Base-by-base conservation (phyloP, 2,888 invertebrate species). In the Drosophila eohydei region DNA sequence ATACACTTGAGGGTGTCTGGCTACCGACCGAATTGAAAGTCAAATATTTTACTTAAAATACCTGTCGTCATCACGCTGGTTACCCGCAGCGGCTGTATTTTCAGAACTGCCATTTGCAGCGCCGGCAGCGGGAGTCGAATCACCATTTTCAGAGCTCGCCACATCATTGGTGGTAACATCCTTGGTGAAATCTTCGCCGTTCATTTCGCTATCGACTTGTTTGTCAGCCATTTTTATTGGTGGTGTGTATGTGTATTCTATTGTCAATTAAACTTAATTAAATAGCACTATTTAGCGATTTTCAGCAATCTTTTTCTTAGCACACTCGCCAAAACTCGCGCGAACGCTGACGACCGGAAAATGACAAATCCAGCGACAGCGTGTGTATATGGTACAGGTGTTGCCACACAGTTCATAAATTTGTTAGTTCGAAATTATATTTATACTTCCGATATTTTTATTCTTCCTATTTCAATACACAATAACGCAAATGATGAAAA, bases 141-240 rank as follows among this genome's bases (percentile, higher is more conserved):
- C 86, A 79, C 91, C 95, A 93, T 96, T 96, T 82, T 95, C 95
- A 64, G 90, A 68, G 70, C 73, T 78, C 46, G 76, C 80, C 59
- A 90, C 89, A 74, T 91, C 92, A 80, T 90, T 92, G 70, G 93
- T 93, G 91, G 95, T 95, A 90, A 96, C 95, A 92, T 96, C 96
- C 94, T 96, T 95, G 87, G 96, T 95, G 93, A 96, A 96, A 93
- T 96, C 96, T 93, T 96, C 96, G 93, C 96, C 96, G 93, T 96
- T 96, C 95, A 96, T 95, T 90, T 94, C 94, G 93, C 94, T 94
- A 92, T 95, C 95, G 71, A 91, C 91, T 94, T 95, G 94, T 91
- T 93, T 93, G 54, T 92, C 94, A 76, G 94, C 94, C 94, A 95
- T 94, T 88, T 57, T 82, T 50, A 66, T 63, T 56, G 30, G 66